These are phyloP conservation scores for Malurus alboscapulatus DNA, from an alignment of 2,113 vertebrate genomes.

Conservation along the genomic window DNA sequence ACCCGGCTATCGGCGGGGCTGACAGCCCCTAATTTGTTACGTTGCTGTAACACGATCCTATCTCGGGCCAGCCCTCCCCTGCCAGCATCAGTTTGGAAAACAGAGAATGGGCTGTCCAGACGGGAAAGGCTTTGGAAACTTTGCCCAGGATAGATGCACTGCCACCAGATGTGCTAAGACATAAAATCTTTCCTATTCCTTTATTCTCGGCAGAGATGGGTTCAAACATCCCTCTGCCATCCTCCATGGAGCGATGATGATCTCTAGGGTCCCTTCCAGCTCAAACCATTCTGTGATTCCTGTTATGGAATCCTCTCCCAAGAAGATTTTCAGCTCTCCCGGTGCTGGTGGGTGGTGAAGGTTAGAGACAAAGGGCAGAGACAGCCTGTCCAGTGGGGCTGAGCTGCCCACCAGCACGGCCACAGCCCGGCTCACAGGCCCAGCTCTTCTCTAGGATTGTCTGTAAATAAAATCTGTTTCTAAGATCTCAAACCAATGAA, in stretches of 20 bases:
- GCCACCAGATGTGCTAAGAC: neutral
- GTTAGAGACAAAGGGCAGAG: neutral
- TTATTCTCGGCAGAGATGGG: neutral
- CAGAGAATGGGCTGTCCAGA: neutral
- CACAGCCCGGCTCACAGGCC: neutral
- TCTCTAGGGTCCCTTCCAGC: neutral
- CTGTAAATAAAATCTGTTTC: conserved; percentile 61
- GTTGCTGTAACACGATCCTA: neutral
- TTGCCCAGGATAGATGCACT: neutral
- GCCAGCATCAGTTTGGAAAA: neutral
- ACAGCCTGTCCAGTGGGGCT: neutral
- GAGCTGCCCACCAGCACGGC: neutral
- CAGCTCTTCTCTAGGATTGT: neutral
- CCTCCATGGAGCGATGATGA: neutral
- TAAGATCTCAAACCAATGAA: conserved; percentile 45
- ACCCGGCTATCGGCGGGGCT: neutral
- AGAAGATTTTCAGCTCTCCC: neutral
- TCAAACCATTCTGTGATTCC: neutral
- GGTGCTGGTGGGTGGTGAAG: neutral
- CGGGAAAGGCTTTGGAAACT: neutral
- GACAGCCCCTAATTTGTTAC: conserved; percentile 34
- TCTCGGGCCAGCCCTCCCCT: neutral
- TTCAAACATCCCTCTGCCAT: neutral
- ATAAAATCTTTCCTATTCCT: neutral
- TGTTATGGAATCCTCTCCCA: neutral